Percentiles rank a stretch among this genome's conserved stretches.
These are phyloP conservation scores for Synergus japonicus DNA, from an alignment of 2,888 invertebrate species.

Conservation along the genomic window DNA sequence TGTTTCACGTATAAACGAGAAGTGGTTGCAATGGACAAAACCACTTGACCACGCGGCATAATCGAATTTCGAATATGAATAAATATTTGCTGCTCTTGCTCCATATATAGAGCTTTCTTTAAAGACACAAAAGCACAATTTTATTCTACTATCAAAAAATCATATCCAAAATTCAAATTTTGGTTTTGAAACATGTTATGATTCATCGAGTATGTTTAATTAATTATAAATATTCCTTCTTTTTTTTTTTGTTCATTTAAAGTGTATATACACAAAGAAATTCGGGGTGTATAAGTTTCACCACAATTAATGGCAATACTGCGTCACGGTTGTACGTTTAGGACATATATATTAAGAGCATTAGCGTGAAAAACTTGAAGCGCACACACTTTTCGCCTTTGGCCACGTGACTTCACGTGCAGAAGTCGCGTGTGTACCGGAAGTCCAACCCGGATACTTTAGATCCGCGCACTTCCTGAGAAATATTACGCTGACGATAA, in stretches of 20 bases:
- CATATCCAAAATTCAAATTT: no score
- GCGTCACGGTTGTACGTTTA: not conserved
- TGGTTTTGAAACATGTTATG: not conserved
- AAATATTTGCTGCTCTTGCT: slow-evolving; percentile 60
- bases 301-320: not conserved
- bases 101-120: no score
- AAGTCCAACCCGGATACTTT: slow-evolving; percentile 68
- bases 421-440: slow-evolving; percentile 71
- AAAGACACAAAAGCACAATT: no score
- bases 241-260: not conserved
- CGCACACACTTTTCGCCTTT: slow-evolving; percentile 57
- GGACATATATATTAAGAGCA: slow-evolving; percentile 43
- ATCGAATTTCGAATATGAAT: slow-evolving; percentile 62
- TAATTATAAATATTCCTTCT: not conserved
- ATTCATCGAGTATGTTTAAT: not conserved
- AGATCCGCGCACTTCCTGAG: slow-evolving; percentile 45
- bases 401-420: slow-evolving; percentile 73
- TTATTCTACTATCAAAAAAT: no score
- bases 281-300: not conserved
- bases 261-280: not conserved
- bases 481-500: slow-evolving; percentile 35
- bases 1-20: slow-evolving; percentile 38
- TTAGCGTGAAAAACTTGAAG: slow-evolving; percentile 49
- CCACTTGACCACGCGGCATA: slow-evolving; percentile 57
- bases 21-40: slow-evolving; percentile 52